Base-by-base conservation (phyloP, 1,140 invertebrate species). In the Drosophila varians region DNA sequence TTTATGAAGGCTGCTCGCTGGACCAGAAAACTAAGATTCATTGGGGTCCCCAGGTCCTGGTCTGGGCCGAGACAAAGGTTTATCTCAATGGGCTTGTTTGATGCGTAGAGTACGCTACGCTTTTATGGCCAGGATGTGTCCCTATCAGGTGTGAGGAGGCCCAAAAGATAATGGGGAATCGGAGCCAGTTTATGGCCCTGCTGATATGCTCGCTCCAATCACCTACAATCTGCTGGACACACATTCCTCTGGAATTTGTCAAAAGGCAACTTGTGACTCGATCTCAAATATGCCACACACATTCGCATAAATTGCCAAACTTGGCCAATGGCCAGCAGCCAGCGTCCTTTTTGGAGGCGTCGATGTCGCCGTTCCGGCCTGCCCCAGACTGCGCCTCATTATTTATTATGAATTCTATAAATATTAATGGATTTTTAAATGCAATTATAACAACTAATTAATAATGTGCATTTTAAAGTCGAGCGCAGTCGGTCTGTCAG, bases 401-500 rank as follows among this genome's bases (percentile, higher is more conserved):
- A 90, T 87, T 80, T 90, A 90, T 90, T 90, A 90, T 90, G 87
- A 79, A 90, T 90, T 90, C 87, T 90, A 90, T 90, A 87, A 90
- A 90, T 90, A 90, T 90, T 90, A 90, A 90, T 90, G 87, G 77
- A 87, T 88, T 89, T 90, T 90, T 90, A 90, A 90, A 90, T 90
- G 87, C 82, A 90, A 90, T 90, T 90, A 90, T 90, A 90, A 90
- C 87, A 90, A 90, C 87, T 90, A 90, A 90, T 90, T 90, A 90
- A 90, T 90, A 90, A 90, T 90, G 87, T 87, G 76, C 87, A 90
- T 90, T 90, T 90, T 90, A 71, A 90, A 38, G 36, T 57, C 56
- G 38, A 51, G 68, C 45, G 36, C 76, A 69, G 61, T 26, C 70
- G 28, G 75, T 26, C 42, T 47, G 28, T 43, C 49, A 64, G 40